phyloP scores from a whole-genome alignment of 2,113 vertebrate species.

The Ia io region DNA sequence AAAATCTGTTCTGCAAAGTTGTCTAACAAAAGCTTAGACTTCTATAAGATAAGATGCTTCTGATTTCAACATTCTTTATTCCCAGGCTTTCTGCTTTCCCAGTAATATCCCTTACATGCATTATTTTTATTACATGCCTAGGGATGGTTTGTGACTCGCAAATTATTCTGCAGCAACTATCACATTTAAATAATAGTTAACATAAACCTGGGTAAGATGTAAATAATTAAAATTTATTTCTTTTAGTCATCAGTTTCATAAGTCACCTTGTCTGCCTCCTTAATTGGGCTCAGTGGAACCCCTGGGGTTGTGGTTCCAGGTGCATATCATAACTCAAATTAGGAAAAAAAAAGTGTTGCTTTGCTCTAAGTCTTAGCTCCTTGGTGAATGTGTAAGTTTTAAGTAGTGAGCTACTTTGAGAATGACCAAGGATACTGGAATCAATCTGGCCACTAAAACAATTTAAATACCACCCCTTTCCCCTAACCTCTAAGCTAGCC shows the following conservation, averaged over 20 bases:
- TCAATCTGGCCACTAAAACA: neutral
- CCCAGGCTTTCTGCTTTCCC: neutral
- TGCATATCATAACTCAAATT: slow-evolving; percentile 9
- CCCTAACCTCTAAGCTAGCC: neutral
- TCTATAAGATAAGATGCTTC: neutral
- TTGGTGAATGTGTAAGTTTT: neutral
- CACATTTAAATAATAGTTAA: neutral
- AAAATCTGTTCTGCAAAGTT: neutral
- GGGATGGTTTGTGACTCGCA: neutral
- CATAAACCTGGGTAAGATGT: neutral
- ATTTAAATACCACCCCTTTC: neutral
- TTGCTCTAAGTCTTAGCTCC: neutral
- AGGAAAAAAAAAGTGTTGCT: slow-evolving; percentile 11
- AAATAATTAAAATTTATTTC: slow-evolving; percentile 29
- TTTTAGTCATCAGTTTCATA: neutral
- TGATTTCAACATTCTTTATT: neutral
- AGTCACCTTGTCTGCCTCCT: neutral
- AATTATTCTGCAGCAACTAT: slow-evolving; percentile 18
- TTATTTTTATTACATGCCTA: slow-evolving; percentile 18
- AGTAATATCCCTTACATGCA: neutral
- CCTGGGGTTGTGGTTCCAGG: neutral
- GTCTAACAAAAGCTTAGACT: neutral
- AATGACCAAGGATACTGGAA: neutral
- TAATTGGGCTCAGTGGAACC: neutral
- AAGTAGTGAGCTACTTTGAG: neutral